Conservation (phyloP, 2,113 vertebrate species). For the Saimiri boliviensis region DNA sequence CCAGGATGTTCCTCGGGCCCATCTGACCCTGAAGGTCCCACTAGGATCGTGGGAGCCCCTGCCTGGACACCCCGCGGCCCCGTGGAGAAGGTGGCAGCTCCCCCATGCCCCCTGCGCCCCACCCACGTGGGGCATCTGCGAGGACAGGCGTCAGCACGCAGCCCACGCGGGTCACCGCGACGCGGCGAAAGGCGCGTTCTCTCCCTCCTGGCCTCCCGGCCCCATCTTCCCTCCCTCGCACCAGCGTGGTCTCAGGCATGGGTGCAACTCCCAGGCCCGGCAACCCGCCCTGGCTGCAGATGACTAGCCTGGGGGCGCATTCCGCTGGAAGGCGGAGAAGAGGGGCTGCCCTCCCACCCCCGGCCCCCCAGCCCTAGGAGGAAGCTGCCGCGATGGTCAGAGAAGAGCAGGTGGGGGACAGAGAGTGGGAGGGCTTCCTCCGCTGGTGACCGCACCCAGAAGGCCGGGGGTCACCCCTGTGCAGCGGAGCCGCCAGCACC, state of each 20-base stretch:
- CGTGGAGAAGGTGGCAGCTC: neutral
- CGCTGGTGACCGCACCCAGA: neutral
- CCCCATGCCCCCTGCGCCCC: neutral
- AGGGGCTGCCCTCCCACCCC: neutral
- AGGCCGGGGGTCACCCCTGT: neutral
- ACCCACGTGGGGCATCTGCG: fast-evolving
- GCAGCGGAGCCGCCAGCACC: neutral
- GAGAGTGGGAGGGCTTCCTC: neutral
- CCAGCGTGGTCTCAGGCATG: neutral
- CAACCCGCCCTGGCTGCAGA: neutral
- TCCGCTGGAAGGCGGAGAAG: neutral
- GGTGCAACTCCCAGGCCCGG: neutral
- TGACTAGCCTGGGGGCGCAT: neutral
- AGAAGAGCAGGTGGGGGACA: neutral
- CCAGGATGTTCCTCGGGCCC: neutral
- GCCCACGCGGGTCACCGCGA: neutral
- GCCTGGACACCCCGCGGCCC: neutral
- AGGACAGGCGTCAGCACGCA: too few species aligned
- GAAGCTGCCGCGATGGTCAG: neutral
- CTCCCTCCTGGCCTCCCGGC: neutral
- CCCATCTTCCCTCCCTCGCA: neutral
- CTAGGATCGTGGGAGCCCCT: neutral
- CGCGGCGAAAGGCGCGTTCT: neutral
- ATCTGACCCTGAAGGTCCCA: neutral
- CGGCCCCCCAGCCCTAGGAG: too few species aligned